A percentile compares a stretch with the other conserved stretches of the same genome.
phyloP scores from a whole-genome alignment of 1,140 invertebrate species.

The Micrasema longulum region DNA sequence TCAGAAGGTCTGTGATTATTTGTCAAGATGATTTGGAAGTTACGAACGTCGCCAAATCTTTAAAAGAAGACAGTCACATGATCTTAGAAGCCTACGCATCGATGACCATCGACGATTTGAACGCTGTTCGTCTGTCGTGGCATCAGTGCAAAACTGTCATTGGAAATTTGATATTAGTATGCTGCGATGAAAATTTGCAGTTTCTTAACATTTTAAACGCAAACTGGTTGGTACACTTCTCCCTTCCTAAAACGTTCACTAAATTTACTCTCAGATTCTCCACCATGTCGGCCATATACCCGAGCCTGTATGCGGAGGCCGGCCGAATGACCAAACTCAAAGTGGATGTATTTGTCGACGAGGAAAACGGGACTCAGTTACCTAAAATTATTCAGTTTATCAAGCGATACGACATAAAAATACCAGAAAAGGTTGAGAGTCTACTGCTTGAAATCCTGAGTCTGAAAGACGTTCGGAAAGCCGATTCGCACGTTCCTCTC shows the following conservation, averaged over 20 bases:
- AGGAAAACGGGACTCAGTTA: conserved; percentile 59
- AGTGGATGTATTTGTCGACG: conserved; percentile 62
- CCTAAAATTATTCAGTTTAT: conserved; percentile 64
- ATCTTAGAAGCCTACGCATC: neutral
- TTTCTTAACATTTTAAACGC: conserved; percentile 62
- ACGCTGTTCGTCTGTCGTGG: conserved; percentile 5
- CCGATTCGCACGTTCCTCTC: conserved; percentile 58
- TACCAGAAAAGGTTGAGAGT: conserved; percentile 57
- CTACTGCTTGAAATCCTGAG: conserved; percentile 57
- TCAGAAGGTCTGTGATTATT: conserved; percentile 61
- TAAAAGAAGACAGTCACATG: neutral
- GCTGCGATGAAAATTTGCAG: conserved; percentile 62
- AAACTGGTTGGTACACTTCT: conserved; percentile 61
- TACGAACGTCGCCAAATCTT: neutral
- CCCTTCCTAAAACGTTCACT: conserved; percentile 59
- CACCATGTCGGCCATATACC: conserved; percentile 62
- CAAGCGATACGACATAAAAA: conserved; percentile 59
- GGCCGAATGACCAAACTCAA: conserved; percentile 55
- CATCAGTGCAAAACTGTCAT: neutral
- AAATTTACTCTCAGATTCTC: conserved; percentile 62
- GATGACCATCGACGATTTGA: conserved; percentile 8
- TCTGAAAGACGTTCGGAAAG: conserved; percentile 59
- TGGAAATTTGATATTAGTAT: conserved; percentile 59
- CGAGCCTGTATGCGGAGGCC: conserved; percentile 59
- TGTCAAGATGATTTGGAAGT: conserved; percentile 61